Conservation (phyloP, 1,140 invertebrate genomes). For the Telenomus remus region DNA sequence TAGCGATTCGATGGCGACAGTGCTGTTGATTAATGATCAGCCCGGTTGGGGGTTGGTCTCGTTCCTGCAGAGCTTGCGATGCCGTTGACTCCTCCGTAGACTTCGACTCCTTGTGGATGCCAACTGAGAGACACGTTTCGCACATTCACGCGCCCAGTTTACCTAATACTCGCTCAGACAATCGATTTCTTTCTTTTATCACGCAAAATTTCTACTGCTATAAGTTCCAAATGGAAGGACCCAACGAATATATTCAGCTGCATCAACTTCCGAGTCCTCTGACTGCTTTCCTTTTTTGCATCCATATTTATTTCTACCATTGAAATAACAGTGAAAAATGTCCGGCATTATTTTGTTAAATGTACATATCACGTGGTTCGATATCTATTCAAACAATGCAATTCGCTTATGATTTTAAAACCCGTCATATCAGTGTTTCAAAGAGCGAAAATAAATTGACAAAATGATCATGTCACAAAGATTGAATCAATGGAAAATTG, state of each 20-base stretch:
- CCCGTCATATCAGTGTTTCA: too few relatives aligned
- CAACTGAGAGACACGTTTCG: constrained; percentile 22
- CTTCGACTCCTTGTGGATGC: constrained; percentile 38
- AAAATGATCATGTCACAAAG: too few relatives aligned
- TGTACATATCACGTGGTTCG: too few relatives aligned
- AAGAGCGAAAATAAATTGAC: too few relatives aligned
- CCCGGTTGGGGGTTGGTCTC: constrained; percentile 60
- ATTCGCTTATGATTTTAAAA: too few relatives aligned
- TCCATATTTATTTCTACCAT: too few relatives aligned
- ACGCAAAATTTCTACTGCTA: neutral
- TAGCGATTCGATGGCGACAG: constrained; percentile 57
- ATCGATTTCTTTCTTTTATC: constrained; percentile 28
- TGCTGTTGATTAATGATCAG: constrained; percentile 70
- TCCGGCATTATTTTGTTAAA: neutral
- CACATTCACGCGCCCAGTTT: neutral
- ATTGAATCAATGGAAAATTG: too few relatives aligned
- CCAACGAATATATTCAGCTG: too few relatives aligned
- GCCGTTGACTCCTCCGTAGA: constrained; percentile 38
- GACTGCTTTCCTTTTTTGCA: too few relatives aligned
- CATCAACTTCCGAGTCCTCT: too few relatives aligned
- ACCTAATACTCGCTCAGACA: constrained; percentile 24
- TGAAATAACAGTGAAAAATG: too few relatives aligned
- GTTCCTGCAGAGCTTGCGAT: constrained; percentile 40
- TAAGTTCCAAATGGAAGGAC: neutral
- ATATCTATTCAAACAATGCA: too few relatives aligned